Percentiles rank a stretch among this genome's conserved stretches.
Conservation (phyloP, 2,888 invertebrate genomes). For the Maniola hyperantus region DNA sequence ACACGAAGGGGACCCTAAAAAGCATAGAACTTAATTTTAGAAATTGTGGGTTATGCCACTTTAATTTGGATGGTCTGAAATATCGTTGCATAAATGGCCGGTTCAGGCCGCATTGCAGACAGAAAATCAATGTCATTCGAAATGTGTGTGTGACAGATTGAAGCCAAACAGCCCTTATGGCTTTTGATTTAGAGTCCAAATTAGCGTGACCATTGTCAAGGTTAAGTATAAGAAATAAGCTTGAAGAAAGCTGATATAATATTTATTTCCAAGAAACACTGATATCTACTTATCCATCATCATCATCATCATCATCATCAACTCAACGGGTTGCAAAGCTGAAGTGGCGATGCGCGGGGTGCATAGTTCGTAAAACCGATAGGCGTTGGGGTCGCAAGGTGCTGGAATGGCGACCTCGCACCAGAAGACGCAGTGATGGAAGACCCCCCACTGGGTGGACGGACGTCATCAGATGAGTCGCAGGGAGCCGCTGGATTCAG, state of each 20-base stretch:
- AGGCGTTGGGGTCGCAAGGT: no score
- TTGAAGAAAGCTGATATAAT: not conserved
- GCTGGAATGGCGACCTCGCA: no score
- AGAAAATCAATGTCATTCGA: constrained; percentile 38
- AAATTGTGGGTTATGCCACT: constrained; percentile 1
- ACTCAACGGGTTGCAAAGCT: no score
- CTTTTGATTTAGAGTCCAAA: not conserved
- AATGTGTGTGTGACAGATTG: constrained; percentile 28
- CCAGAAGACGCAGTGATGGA: no score
- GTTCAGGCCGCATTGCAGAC: constrained; percentile 37
- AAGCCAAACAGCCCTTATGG: constrained; percentile 14
- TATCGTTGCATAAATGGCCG: constrained; percentile 20
- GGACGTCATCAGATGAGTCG: no score
- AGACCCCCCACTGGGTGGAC: no score
- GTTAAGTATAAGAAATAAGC: not conserved
- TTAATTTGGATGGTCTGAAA: constrained; percentile 11
- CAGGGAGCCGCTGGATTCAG: no score
- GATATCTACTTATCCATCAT: no score
- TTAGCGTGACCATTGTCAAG: not conserved
- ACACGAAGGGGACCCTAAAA: not conserved
- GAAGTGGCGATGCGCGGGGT: no score
- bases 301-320: no score
- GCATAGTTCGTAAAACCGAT: no score
- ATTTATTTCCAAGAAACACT: not conserved
- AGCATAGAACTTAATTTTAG: not conserved